Evolutionary conservation across 2,113 vertebrate genomes (phyloP), one percentile per base, ranked within the genome.

Genomic region (Murina feae): DNA sequence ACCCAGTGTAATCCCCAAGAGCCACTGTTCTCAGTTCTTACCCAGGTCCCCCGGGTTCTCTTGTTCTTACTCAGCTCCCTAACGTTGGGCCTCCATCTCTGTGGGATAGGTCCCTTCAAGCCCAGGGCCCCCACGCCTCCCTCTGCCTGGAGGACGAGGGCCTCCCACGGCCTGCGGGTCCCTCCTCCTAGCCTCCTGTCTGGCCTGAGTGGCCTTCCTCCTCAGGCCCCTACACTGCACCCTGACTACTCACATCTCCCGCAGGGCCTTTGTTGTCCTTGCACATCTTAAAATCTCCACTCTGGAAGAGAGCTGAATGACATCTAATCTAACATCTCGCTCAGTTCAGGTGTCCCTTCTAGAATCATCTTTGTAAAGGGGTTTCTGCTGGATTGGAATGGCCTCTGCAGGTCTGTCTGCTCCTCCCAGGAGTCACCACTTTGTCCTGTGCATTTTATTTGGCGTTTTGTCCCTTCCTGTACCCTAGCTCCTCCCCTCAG

Each of bases 371-470:
- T 21, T 44, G 37, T 18, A 37, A 6, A 11, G 25, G 2, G 25
- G 60, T 37, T 71, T 76, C 76, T 21, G n/a, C 89, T 60, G 42
- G 58, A 49, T 12, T 14, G 60, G 75, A 95, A 23, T 18, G 51
- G 69, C 25, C 63, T 88, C 63, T 30, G 11, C 8, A 35, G 10
- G 2, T 13, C 9, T 20, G 2, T 13, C 9, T 20, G n/a, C 2
- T 75, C 18, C 25, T 39, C n/a, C 58, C 42, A 7, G 63, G 28
- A 42, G 60, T 35, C 28, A 5, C 2, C 44, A 44, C 1, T 9
- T 18, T 4, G 17, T 37, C 37, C 2, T 5, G 32, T 18, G 9
- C 17, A 1, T 58, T 76, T 58, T 12, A 5, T 30, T 16, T 35
- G 9, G 6, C 28, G 7, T 37, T 21, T 42, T 28, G 51, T 42